Conservation (phyloP, 2,113 vertebrate species). For the Geothlypis trichas region DNA sequence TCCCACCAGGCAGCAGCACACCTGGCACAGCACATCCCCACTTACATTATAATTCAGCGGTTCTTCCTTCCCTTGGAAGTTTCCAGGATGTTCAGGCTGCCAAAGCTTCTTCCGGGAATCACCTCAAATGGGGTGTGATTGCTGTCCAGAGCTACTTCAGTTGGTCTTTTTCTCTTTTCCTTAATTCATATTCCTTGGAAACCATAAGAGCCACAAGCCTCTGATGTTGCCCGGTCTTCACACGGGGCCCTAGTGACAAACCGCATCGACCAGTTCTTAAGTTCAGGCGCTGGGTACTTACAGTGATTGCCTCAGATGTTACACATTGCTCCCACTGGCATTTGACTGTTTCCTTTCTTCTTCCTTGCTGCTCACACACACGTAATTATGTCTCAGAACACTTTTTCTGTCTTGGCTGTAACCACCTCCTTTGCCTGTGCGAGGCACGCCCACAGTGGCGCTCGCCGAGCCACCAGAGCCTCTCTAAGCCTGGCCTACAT, state of each 20-base stretch:
- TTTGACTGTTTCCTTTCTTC: constrained; percentile 44
- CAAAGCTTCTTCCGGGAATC: not conserved
- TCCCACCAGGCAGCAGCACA: not conserved
- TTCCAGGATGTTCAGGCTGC: not conserved
- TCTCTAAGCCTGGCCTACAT: constrained; percentile 4
- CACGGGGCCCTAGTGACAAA: constrained; percentile 47
- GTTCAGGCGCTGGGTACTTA: constrained; percentile 5
- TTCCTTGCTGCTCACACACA: not conserved
- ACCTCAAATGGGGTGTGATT: constrained; percentile 32
- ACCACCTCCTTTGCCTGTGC: not conserved
- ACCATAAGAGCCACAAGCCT: constrained; percentile 63
- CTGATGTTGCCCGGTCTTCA: constrained; percentile 38
- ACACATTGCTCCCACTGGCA: constrained; percentile 20
- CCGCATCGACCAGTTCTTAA: constrained; percentile 55
- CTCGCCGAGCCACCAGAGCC: not conserved
- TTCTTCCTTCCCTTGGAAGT: not conserved
- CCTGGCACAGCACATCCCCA: not conserved
- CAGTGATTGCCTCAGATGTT: constrained; percentile 33
- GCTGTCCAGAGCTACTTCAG: constrained; percentile 14
- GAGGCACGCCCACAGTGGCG: not conserved
- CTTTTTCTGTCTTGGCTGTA: constrained; percentile 39
- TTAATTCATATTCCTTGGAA: constrained; percentile 62
- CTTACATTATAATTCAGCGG: constrained; percentile 36
- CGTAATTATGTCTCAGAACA: constrained; percentile 15
- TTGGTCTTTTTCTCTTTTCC: constrained; percentile 34